Evolutionary conservation across 1,140 invertebrate genomes (phyloP).

Genomic region (Pomacea maculata): DNA sequence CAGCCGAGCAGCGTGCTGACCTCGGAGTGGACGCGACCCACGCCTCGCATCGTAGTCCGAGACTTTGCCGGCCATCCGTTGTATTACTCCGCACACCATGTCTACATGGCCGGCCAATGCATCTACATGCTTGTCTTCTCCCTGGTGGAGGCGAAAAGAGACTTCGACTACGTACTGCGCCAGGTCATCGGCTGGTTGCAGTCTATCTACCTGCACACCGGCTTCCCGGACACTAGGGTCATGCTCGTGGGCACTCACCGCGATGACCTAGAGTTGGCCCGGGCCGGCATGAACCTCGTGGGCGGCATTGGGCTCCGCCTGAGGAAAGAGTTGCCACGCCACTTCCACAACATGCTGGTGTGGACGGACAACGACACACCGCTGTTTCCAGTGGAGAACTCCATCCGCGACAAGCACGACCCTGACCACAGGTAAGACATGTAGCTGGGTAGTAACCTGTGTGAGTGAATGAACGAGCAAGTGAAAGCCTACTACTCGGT

Average conservation of each 20-base stretch:
- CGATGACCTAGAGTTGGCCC: constrained; percentile 25
- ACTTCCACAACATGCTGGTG: constrained; percentile 42
- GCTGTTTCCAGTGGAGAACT: constrained; percentile 43
- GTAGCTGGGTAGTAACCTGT: neutral
- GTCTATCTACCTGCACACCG: constrained; percentile 37
- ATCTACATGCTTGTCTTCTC: constrained; percentile 42
- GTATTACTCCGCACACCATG: constrained; percentile 42
- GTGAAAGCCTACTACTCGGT: no score
- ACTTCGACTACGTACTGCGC: constrained; percentile 26
- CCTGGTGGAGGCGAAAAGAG: constrained; percentile 33
- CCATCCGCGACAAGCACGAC: constrained; percentile 32
- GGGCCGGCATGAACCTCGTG: constrained; percentile 12
- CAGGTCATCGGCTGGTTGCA: constrained; percentile 40
- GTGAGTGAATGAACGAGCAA: neutral
- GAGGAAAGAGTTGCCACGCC: constrained; percentile 26
- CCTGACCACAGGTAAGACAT: constrained; percentile 26
- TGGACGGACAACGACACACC: constrained; percentile 41
- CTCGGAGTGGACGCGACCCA: no score
- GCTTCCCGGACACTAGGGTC: constrained; percentile 31
- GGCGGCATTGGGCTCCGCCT: constrained; percentile 19
- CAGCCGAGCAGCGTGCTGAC: no score
- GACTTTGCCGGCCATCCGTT: constrained; percentile 46
- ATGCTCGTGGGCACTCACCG: constrained; percentile 42
- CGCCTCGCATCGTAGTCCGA: constrained; percentile 35
- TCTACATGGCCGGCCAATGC: constrained; percentile 45